Evolutionary conservation across 2,113 vertebrate genomes (phyloP), one percentile per base, ranked within the genome.

Genomic region (Brachirus orientalis): DNA sequence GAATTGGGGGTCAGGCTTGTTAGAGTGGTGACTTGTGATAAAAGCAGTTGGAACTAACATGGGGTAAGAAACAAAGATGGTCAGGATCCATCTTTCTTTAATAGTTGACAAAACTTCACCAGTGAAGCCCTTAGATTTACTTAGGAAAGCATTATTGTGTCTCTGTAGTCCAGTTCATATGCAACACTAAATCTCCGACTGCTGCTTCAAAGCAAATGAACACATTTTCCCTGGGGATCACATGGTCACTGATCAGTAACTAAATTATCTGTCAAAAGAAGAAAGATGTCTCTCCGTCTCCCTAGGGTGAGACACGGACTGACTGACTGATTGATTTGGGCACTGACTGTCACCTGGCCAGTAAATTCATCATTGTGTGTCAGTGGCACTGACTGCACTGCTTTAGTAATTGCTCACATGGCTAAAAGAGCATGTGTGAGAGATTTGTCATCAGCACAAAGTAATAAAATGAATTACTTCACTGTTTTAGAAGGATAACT

Each of bases 321-420:
- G 80, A 84, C 45, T 65, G 77, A 84, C 62, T 76, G 72, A 82
- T 79, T 17, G 33, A 54, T 12, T 72, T 41, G 6, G 51, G 56
- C 44, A 41, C 45, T 40, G 66, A 56, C 71, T 73, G 72, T 77
- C 77, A 82, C 47, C 46, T 66, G 77, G 63, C 72, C 47, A 6
- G 55, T 79, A 79, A 73, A 86, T 81, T 63, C 53, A 81, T 88
- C 60, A 75, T 66, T 75, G 65, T 48, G 45, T 69, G 55, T 70
- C 75, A 78, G 59, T 72, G 57, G 44, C 44, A 63, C 22, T 52
- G 59, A 8, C 36, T 35, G 13, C 45, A 56, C 50, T 40, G 37
- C 65, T 63, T 59, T 20, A 19, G 63, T 69, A 77, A 82, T 75
- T 79, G 68, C 66, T 68, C 41, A 3, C 43, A 37, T 69, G 64